phyloP scores from a whole-genome alignment of 92 coral and sea anemone species.

The Paragorgia papillata region DNA sequence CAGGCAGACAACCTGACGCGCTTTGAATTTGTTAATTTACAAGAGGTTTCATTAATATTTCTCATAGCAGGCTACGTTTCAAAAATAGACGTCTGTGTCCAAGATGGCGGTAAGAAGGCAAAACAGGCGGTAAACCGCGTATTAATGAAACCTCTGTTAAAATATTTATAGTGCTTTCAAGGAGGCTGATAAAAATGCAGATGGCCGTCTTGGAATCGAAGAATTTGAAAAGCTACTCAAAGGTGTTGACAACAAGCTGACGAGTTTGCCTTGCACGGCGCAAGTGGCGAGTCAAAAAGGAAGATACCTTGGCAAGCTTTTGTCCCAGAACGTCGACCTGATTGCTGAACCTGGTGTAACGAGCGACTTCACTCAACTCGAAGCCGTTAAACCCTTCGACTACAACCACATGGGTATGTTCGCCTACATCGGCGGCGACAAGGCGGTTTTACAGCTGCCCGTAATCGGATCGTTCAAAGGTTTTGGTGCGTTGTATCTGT shows the following conservation, averaged over 20 bases:
- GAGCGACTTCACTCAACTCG: constrained; percentile 27
- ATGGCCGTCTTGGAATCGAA: constrained; percentile 20
- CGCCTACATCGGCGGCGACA: constrained; percentile 35
- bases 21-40: too few relatives aligned
- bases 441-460: constrained; percentile 64
- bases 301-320: constrained; percentile 23
- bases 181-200: constrained; percentile 40
- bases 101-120: too few relatives aligned
- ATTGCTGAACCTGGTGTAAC: not conserved
- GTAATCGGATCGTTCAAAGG: constrained; percentile 58
- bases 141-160: too few relatives aligned
- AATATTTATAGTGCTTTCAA: constrained; percentile 35
- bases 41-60: too few relatives aligned
- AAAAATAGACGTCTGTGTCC: too few relatives aligned
- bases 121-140: too few relatives aligned
- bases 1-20: too few relatives aligned
- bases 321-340: constrained; percentile 15
- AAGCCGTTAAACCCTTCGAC: constrained; percentile 23
- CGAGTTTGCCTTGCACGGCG: constrained; percentile 39
- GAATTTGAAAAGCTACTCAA: constrained; percentile 36
- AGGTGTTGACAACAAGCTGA: constrained; percentile 30
- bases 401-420: constrained; percentile 46
- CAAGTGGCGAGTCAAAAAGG: constrained; percentile 48
- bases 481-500: constrained; percentile 38
- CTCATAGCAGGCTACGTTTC: too few relatives aligned